A percentile compares a stretch with the other conserved stretches of the same genome.
Conservation (phyloP, 1,140 invertebrate genomes). For the Drosophila takahashii region DNA sequence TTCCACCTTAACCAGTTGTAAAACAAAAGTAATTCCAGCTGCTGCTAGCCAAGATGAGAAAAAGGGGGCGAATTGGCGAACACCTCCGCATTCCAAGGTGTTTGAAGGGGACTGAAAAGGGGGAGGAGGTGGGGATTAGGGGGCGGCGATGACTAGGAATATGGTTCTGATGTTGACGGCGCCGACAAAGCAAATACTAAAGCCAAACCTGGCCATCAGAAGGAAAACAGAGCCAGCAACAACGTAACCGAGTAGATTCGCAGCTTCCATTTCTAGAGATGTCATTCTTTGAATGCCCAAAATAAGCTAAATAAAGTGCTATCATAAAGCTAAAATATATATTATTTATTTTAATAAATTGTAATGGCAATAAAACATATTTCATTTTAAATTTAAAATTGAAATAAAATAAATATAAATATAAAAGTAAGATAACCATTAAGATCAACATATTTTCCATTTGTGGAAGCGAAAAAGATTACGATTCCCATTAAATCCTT, state of each 20-base stretch:
- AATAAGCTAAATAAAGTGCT: neutral
- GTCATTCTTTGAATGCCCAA: neutral
- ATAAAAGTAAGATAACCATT: too few relatives aligned
- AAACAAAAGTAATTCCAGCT: slow-evolving; percentile 51
- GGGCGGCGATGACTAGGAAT: slow-evolving; percentile 1
- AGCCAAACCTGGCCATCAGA: slow-evolving; percentile 40
- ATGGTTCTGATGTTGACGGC: slow-evolving; percentile 44
- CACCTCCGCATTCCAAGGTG: slow-evolving; percentile 49
- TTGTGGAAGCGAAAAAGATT: too few relatives aligned
- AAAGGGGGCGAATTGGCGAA: slow-evolving; percentile 24
- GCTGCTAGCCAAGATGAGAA: slow-evolving; percentile 6
- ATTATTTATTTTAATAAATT: too few relatives aligned
- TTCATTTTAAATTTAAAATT: too few relatives aligned
- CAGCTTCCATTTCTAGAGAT: slow-evolving; percentile 1
- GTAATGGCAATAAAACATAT: too few relatives aligned
- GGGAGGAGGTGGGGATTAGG: neutral
- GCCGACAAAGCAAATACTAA: slow-evolving; percentile 59
- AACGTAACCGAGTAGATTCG: slow-evolving; percentile 9
- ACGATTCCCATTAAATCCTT: too few relatives aligned
- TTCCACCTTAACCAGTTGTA: slow-evolving; percentile 34
- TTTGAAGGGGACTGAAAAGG: neutral
- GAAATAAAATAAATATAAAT: too few relatives aligned
- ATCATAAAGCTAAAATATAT: too few relatives aligned
- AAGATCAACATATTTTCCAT: too few relatives aligned
- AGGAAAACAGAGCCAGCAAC: slow-evolving; percentile 34